These are phyloP conservation scores for Phaenicophaeus curvirostris DNA, from an alignment of 2,797 vertebrate genomes.

Conservation along the genomic window DNA sequence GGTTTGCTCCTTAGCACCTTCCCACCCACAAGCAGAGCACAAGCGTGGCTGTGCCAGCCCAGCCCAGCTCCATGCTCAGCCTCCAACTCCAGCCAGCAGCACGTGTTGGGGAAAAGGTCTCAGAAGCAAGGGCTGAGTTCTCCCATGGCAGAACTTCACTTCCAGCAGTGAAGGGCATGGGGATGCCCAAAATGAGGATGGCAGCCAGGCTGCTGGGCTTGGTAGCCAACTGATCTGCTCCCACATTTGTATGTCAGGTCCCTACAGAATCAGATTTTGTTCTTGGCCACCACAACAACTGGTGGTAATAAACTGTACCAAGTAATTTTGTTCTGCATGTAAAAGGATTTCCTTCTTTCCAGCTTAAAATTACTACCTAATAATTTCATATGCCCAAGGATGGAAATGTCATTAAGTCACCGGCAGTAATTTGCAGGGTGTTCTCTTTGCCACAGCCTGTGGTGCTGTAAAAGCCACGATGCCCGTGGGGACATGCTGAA, in stretches of 20 bases:
- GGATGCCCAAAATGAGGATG: neutral
- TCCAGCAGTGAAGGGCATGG: neutral
- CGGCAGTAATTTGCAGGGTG: neutral
- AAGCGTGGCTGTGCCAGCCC: neutral
- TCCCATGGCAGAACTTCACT: neutral
- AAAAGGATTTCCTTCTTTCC: neutral
- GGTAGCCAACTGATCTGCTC: neutral
- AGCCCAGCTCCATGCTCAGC: neutral
- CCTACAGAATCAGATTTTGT: conserved; percentile 27
- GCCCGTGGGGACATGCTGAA: rapidly evolving
- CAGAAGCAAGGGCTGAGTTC: neutral
- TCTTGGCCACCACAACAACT: conserved; percentile 19
- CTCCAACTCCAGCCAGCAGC: neutral
- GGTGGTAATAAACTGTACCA: neutral
- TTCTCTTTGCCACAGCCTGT: neutral
- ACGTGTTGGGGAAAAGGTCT: neutral
- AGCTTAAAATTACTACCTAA: neutral
- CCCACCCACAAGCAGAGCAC: rapidly evolving
- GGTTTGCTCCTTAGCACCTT: neutral
- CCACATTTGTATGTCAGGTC: neutral
- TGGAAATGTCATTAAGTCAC: neutral
- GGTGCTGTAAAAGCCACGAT: neutral
- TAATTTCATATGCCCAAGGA: neutral
- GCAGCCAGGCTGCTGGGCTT: neutral
- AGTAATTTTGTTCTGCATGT: neutral